A percentile compares a stretch with the other conserved stretches of the same genome.
These are phyloP conservation scores for Bufo gargarizans DNA, from an alignment of 2,113 vertebrate genomes.

Conservation along the genomic window DNA sequence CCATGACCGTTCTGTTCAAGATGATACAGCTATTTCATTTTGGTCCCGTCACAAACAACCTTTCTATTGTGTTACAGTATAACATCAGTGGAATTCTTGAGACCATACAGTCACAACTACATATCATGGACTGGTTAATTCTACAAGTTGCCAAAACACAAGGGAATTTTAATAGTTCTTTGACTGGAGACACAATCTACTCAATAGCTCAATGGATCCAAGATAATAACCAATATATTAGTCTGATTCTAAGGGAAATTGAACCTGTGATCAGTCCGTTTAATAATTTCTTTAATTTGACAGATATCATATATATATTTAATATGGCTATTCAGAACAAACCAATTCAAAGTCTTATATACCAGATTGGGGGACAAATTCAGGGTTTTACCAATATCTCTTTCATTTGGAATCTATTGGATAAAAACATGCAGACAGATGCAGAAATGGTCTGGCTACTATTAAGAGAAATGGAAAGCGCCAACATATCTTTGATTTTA, in stretches of 20 bases:
- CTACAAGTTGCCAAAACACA: slow-evolving; percentile 1
- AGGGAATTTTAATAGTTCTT: neutral
- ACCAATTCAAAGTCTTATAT: neutral
- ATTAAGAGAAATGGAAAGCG: neutral
- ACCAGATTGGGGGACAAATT: neutral
- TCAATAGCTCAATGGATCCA: slow-evolving; percentile 25
- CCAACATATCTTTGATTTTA: slow-evolving; percentile 58
- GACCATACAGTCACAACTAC: slow-evolving; percentile 15
- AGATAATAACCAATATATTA: slow-evolving; percentile 35
- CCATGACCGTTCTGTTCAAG: slow-evolving; percentile 1
- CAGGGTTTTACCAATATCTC: neutral
- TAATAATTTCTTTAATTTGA: neutral
- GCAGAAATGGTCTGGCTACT: neutral
- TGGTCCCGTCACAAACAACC: neutral
- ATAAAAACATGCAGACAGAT: slow-evolving; percentile 28
- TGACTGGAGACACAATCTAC: neutral
- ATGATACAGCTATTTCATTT: slow-evolving; percentile 3
- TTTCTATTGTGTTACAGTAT: neutral
- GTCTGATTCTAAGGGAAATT: neutral
- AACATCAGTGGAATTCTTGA: slow-evolving; percentile 22
- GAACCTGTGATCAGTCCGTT: neutral
- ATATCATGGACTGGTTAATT: slow-evolving; percentile 11
- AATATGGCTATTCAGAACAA: neutral
- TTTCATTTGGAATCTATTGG: neutral
- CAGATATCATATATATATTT: neutral